Evolutionary conservation across 2,797 vertebrate species (phyloP).

Genomic region (Phaenicophaeus curvirostris): DNA sequence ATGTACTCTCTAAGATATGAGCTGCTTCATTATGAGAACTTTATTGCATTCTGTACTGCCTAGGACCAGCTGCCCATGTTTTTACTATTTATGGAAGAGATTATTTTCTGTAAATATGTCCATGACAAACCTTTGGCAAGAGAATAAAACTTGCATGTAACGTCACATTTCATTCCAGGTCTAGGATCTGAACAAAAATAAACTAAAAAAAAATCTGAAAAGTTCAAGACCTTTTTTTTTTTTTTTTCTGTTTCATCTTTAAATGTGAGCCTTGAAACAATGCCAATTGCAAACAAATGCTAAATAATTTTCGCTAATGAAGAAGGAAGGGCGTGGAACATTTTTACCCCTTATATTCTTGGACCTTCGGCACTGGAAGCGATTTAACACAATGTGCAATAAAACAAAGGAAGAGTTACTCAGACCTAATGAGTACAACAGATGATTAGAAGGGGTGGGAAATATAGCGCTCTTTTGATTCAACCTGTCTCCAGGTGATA

Average conservation of each 20-base stretch:
- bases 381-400: slow-evolving; percentile 53
- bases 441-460: slow-evolving; percentile 39
- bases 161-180: slow-evolving; percentile 59
- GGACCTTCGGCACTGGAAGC: slow-evolving; percentile 31
- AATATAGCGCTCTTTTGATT: slow-evolving; percentile 44
- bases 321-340: slow-evolving; percentile 28
- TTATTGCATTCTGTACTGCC: not conserved
- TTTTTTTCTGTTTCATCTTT: slow-evolving; percentile 32
- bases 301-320: slow-evolving; percentile 39
- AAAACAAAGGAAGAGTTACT: slow-evolving; percentile 72
- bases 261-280: not conserved
- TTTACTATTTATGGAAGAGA: slow-evolving; percentile 67
- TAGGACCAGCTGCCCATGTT: slow-evolving; percentile 18
- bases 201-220: slow-evolving; percentile 39
- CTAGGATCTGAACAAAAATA: slow-evolving; percentile 51
- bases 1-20: not conserved
- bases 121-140: slow-evolving; percentile 46
- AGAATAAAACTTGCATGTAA: slow-evolving; percentile 47
- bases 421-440: slow-evolving; percentile 53
- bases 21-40: slow-evolving; percentile 3
- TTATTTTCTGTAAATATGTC: slow-evolving; percentile 63
- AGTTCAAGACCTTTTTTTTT: not conserved
- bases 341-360: slow-evolving; percentile 44
- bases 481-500: slow-evolving; percentile 41
- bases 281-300: slow-evolving; percentile 58